Percentiles rank a stretch among this genome's conserved stretches.
These are phyloP conservation scores for Teleopsis dalmanni DNA, from an alignment of 1,140 invertebrate genomes.

Conservation along the genomic window DNA sequence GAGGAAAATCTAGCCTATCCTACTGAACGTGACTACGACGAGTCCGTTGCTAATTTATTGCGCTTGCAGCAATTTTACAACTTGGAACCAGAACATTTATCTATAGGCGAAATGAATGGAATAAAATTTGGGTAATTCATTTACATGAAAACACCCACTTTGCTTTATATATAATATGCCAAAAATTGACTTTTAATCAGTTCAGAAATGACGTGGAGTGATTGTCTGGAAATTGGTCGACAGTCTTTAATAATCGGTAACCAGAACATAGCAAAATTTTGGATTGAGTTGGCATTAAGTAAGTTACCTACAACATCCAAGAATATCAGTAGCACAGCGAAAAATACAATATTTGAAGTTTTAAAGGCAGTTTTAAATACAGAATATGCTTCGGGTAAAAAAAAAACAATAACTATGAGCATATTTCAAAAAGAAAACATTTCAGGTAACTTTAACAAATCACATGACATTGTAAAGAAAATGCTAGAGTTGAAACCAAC, in stretches of 20 bases:
- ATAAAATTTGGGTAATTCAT: conserved; percentile 29
- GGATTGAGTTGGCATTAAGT: conserved; percentile 30
- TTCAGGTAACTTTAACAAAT: conserved; percentile 23
- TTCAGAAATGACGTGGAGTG: conserved; percentile 32
- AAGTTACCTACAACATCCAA: conserved; percentile 15
- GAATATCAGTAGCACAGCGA: background rate
- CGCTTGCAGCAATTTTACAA: conserved; percentile 33
- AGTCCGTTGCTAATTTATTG: conserved; percentile 22
- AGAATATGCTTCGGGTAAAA: conserved; percentile 30
- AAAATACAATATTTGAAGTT: conserved; percentile 19
- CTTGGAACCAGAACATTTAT: conserved; percentile 23
- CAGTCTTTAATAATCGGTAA: conserved; percentile 23
- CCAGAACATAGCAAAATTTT: conserved; percentile 28
- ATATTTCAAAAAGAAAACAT: no score
- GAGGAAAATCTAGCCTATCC: background rate
- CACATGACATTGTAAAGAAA: conserved; percentile 21
- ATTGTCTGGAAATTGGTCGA: conserved; percentile 34
- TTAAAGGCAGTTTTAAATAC: conserved; percentile 22
- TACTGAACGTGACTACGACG: conserved; percentile 31
- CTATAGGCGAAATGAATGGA: conserved; percentile 30
- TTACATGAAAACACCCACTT: background rate
- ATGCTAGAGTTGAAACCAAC: conserved; percentile 20
- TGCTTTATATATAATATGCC: background rate
- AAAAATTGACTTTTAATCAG: background rate
- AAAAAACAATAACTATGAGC: no score